Base-by-base conservation (phyloP, 2,888 invertebrate species). In the Ligdia adustata region DNA sequence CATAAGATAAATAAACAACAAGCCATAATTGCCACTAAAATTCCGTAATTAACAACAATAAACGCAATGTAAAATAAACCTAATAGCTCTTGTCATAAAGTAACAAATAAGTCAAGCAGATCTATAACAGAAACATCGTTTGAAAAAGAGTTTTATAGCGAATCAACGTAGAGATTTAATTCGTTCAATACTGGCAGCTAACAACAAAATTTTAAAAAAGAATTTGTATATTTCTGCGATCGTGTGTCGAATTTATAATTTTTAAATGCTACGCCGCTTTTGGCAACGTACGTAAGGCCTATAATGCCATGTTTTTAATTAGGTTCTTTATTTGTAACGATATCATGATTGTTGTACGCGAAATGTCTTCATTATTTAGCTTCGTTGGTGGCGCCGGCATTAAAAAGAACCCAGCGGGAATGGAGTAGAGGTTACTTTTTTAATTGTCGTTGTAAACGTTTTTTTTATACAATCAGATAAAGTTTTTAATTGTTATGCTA, bases 361-460 rank as follows among this genome's bases (percentile, higher is more conserved):
- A 50, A 82, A 84, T 82, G 83, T 81, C 83, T 85, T 84, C 73
- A 85, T 85, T 82, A 75, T 31, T 41, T 48, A 47, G 39, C 82
- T 57, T 67, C 84, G 85, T 82, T 82, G 84, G 83, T 83, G 83
- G 83, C 65, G 52, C 52, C 46, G 52, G 31, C 40, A 37, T 26
- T 49, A 28, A 44, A 22, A 54, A 52, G 38, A 52, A 52, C 49
- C 32, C 48, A 41, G 41, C 35, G 42, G 41, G 38, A 20, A 26
- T 44, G 26, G 28, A 27, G 27, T 40, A 18, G 22, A 14, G 3
- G 28, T 48, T 35, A 16, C n/a, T n/a, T 34, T 44, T 44, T 35
- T 35, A 26, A 34, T 44, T 40, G 29, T 43, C 18, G 28, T 20
- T 42, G 20, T 27, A 27, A 37, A 41, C 18, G 15, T 34, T 32